A percentile compares a stretch with the other conserved stretches of the same genome.
These are phyloP conservation scores for Shinisaurus crocodilurus DNA, from an alignment of 2,113 vertebrate species.

Conservation along the genomic window DNA sequence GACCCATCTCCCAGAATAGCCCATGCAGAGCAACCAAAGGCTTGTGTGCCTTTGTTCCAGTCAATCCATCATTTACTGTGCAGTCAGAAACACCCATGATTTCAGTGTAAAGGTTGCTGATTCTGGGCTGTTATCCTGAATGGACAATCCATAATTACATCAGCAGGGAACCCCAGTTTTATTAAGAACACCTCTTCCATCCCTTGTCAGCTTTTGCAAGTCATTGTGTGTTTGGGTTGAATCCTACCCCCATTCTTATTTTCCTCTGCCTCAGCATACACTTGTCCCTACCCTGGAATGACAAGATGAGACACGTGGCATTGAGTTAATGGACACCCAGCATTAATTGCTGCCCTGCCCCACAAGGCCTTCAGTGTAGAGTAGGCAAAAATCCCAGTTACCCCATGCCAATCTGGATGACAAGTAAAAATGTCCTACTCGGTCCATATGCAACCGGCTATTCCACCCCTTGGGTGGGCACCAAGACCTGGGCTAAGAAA, in stretches of 20 bases:
- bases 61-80: no score
- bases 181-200: no score
- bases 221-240: background rate
- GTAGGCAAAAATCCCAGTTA: background rate
- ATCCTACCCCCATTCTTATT: background rate
- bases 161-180: no score
- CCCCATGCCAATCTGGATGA: background rate
- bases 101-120: no score
- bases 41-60: no score
- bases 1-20: no score
- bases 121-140: no score
- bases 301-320: no score
- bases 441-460: background rate
- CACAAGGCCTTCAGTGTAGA: background rate
- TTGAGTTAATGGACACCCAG: background rate
- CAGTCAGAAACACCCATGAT: no score
- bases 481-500: background rate
- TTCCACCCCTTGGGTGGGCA: background rate
- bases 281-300: background rate
- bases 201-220: background rate
- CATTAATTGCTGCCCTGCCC: background rate
- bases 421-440: background rate
- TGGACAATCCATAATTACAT: no score
- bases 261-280: background rate
- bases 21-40: no score